phyloP scores from a whole-genome alignment of 2,797 vertebrate species.

The Eidolon dupreanum region DNA sequence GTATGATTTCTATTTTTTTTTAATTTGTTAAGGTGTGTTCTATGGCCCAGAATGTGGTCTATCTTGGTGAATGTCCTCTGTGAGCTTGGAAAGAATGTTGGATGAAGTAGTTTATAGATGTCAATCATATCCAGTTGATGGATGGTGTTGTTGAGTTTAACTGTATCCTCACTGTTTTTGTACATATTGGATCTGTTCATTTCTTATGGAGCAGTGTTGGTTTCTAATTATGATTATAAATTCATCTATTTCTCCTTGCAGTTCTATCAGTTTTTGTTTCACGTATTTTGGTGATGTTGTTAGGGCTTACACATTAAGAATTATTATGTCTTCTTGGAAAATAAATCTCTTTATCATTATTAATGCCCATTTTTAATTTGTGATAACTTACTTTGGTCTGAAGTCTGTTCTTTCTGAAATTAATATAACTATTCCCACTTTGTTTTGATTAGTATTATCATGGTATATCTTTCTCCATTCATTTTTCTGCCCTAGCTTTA shows the following conservation, averaged over 20 bases:
- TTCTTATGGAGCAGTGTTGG: not conserved
- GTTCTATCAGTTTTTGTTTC: not conserved
- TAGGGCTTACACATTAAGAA: not conserved
- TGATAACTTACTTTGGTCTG: not conserved
- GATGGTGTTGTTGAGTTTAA: not conserved
- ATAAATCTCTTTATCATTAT: not conserved
- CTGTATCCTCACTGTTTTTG: not conserved
- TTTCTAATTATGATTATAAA: not conserved
- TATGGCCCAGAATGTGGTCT: not conserved
- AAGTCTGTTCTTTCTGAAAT: not conserved
- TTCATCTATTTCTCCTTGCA: not conserved
- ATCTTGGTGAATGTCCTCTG: not conserved
- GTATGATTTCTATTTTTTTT: not conserved
- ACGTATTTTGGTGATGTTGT: not conserved
- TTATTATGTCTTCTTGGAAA: not conserved
- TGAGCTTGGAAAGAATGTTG: not conserved
- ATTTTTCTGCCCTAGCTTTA: not conserved
- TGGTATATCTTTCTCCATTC: not conserved
- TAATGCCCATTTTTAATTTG: not conserved
- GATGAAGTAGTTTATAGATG: not conserved
- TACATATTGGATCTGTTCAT: not conserved
- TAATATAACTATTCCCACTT: not conserved
- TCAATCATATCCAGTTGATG: not conserved
- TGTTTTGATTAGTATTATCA: not conserved
- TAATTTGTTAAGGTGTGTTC: too few species aligned